Conservation (phyloP, 2,113 vertebrate species). For the Cavia aperea region DNA sequence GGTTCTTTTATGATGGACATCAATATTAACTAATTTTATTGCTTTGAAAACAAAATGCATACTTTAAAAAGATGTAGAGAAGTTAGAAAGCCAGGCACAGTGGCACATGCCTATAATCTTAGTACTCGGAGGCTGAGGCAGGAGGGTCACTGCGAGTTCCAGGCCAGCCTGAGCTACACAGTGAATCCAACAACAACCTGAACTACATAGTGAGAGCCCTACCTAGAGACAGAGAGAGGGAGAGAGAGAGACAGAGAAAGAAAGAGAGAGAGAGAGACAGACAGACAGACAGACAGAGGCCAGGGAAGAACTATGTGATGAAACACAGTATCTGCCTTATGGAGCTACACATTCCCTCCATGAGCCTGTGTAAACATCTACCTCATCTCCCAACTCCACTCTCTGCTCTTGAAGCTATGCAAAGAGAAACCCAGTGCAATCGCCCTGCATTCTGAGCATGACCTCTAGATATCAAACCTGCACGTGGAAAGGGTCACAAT, state of each 20-base stretch:
- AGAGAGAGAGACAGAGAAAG: neutral
- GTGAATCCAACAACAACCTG: neutral
- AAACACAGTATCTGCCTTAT: neutral
- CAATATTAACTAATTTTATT: neutral
- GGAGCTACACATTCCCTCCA: neutral
- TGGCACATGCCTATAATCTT: neutral
- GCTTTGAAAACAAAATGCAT: neutral
- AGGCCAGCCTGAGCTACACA: neutral
- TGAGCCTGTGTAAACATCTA: neutral
- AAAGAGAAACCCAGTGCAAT: neutral
- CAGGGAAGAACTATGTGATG: neutral
- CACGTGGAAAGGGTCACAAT: neutral
- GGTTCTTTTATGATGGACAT: neutral
- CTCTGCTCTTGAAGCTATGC: neutral
- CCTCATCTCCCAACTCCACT: neutral
- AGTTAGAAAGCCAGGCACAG: neutral
- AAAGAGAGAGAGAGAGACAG: too few species aligned
- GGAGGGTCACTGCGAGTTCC: neutral
- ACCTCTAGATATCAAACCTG: neutral
- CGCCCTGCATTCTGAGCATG: neutral
- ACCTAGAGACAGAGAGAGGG: neutral
- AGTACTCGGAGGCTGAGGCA: neutral
- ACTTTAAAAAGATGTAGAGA: conserved; percentile 19
- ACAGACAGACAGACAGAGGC: neutral
- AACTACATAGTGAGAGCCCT: neutral